Percentiles rank a stretch among this genome's conserved stretches.
Conservation (phyloP, 2,888 invertebrate genomes). For the Lasioglossum oenotherae region DNA sequence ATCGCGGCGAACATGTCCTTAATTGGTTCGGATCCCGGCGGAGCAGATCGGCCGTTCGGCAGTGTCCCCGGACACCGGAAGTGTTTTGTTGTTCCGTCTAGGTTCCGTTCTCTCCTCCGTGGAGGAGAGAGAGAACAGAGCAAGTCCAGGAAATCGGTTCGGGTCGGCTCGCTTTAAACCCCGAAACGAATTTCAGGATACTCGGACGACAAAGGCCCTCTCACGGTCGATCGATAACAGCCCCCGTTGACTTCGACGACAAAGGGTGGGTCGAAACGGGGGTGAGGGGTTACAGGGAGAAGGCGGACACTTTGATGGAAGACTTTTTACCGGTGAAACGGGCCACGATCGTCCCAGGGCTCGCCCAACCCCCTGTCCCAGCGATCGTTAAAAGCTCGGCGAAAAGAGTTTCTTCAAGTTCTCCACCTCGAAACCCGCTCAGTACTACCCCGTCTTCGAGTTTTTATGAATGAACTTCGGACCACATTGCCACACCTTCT, state of each 20-base stretch:
- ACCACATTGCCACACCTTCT: not conserved
- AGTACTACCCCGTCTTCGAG: not conserved
- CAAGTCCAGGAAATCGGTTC: not conserved
- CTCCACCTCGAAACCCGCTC: conserved; percentile 26
- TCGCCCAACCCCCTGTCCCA: conserved; percentile 1
- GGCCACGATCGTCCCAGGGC: conserved; percentile 50
- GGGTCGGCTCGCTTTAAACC: conserved; percentile 31
- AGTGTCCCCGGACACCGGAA: not conserved
- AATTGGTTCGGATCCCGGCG: conserved; percentile 32
- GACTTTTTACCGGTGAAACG: conserved; percentile 52
- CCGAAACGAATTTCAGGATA: conserved; percentile 56
- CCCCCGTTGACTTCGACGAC: conserved; percentile 50
- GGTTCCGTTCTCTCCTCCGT: not conserved
- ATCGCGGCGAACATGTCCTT: conserved; percentile 10
- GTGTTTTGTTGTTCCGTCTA: conserved; percentile 22
- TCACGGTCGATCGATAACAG: conserved; percentile 63
- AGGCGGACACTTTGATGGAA: conserved; percentile 51
- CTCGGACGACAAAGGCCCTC: conserved; percentile 58
- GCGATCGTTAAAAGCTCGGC: conserved; percentile 60
- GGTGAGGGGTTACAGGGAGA: conserved; percentile 28
- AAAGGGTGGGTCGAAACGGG: conserved; percentile 23
- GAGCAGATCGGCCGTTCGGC: not conserved
- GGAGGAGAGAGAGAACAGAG: not conserved
- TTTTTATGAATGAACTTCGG: conserved; percentile 39
- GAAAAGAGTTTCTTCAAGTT: conserved; percentile 34